A percentile compares a stretch with the other conserved stretches of the same genome.
These are phyloP conservation scores for Pseudomyrmex gracilis DNA, from an alignment of 1,140 invertebrate species.

Conservation along the genomic window DNA sequence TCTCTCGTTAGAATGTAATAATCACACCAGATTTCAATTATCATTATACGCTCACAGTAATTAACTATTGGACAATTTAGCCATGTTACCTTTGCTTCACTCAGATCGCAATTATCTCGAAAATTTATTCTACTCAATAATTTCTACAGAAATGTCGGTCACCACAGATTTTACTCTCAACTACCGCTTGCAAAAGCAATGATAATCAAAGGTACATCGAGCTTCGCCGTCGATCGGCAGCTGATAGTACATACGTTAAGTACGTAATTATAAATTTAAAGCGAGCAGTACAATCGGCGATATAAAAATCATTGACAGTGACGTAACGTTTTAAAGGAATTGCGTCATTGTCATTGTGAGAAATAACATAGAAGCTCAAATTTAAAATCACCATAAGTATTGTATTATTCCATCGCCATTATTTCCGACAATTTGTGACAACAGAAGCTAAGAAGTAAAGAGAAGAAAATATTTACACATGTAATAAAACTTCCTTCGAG, in stretches of 20 bases:
- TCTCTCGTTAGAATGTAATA: too few relatives aligned
- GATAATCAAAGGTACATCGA: conserved; percentile 56
- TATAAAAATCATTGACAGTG: conserved; percentile 20
- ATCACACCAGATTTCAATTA: not conserved
- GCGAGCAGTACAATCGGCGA: conserved; percentile 16
- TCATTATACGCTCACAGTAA: not conserved
- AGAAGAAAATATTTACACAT: not conserved
- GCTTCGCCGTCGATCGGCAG: conserved; percentile 37
- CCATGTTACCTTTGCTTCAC: not conserved
- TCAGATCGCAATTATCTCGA: not conserved
- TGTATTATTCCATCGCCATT: not conserved
- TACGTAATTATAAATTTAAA: conserved; percentile 12
- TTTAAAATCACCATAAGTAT: conserved; percentile 4
- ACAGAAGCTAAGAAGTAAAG: not conserved
- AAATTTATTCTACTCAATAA: not conserved
- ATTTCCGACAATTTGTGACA: conserved; percentile 13
- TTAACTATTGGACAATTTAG: not conserved
- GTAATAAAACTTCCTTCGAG: not conserved
- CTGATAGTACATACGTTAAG: conserved; percentile 1
- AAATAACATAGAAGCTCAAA: conserved; percentile 28
- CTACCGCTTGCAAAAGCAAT: conserved; percentile 50
- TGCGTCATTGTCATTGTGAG: conserved; percentile 37
- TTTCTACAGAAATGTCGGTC: conserved; percentile 28
- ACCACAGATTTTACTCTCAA: conserved; percentile 34
- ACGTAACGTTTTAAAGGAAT: conserved; percentile 9